Evolutionary conservation across 2,113 vertebrate genomes (phyloP), one percentile per base, ranked within the genome.

Genomic region (Macquaria australasica): DNA sequence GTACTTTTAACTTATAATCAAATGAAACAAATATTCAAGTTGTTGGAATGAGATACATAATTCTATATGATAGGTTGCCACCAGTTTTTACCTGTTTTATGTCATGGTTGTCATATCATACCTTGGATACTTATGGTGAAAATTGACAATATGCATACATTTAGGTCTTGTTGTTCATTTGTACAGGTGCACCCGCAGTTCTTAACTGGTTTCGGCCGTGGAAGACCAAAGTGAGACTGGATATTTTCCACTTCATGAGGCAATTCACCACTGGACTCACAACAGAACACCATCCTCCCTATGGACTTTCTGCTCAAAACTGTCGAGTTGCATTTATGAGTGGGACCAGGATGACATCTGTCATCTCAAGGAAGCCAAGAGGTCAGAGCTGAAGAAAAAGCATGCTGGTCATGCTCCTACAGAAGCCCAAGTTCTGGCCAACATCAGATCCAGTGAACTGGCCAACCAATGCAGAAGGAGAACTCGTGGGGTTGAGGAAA

Each of bases 241-340:
- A 82, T 48, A 34, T 77, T 0, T 88, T 82, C 39, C 87, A 85
- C 21, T 88, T 88, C n/a, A 85, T 82, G 79, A 31, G 76, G 28
- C 37, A 48, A 3, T 84, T 83, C 41, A 82, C 50, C 14, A 9
- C 7, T 20, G 83, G 83, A 9, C 79, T 88, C n/a, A 82, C 73
- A 1, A 82, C 79, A 16, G 74, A 79, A 31, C 74, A 82, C 73
- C 79, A 85, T 48, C 79, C 79, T 9, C 78, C 85, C 0, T 85
- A 85, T 60, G 83, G 79, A 88, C 78, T 2, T 82, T 88, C 43
- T 82, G 77, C 72, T 66, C 77, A 3, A 87, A 84, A 18, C 15
- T 87, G 20, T 89, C 78, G 7, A 41, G 15, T n/a, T 86, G 85
- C 12, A 81, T 88, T 74, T 86, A 68, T 56, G 69, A 82, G 18